Percentiles rank a stretch among this genome's conserved stretches.
These are phyloP conservation scores for Lycodopsis pacificus DNA, from an alignment of 2,797 vertebrate species.

Conservation along the genomic window DNA sequence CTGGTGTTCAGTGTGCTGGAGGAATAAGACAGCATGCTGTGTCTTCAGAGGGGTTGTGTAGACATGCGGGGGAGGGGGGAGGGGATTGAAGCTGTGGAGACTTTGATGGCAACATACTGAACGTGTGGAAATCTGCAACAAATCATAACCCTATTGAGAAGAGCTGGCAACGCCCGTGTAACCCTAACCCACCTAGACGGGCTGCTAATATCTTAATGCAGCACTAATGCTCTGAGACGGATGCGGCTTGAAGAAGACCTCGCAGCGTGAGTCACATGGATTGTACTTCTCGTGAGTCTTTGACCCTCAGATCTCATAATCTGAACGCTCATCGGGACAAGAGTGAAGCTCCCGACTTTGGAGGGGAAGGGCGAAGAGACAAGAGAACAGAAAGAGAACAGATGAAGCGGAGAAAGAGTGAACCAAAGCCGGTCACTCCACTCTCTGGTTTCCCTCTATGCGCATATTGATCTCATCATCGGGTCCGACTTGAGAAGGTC, in stretches of 20 bases:
- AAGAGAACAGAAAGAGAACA: not conserved
- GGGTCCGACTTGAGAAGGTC: slow-evolving; percentile 47
- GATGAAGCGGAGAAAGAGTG: slow-evolving; percentile 26
- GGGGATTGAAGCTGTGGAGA: slow-evolving; percentile 34
- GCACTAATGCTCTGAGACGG: not conserved
- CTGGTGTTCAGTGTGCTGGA: slow-evolving; percentile 46
- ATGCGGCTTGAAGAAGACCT: slow-evolving; percentile 2
- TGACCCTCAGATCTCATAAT: slow-evolving; percentile 84
- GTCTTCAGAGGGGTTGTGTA: slow-evolving; percentile 30
- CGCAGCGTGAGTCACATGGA: slow-evolving; percentile 6
- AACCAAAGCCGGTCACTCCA: slow-evolving; percentile 66
- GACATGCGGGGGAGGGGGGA: slow-evolving; percentile 52
- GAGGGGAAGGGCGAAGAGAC: slow-evolving; percentile 23
- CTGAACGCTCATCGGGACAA: slow-evolving; percentile 77
- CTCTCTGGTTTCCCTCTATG: slow-evolving; percentile 74
- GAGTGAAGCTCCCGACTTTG: slow-evolving; percentile 60
- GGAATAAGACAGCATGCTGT: slow-evolving; percentile 62
- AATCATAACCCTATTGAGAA: slow-evolving; percentile 34
- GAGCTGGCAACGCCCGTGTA: slow-evolving; percentile 26
- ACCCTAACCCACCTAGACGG: not conserved
- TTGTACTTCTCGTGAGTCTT: slow-evolving; percentile 10
- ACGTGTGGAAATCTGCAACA: slow-evolving; percentile 29
- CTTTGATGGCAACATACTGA: not conserved
- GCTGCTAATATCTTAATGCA: not conserved
- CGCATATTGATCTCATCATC: slow-evolving; percentile 80